Evolutionary conservation across 2,888 invertebrate species (phyloP).

Genomic region (Sarcophaga carnaria): DNA sequence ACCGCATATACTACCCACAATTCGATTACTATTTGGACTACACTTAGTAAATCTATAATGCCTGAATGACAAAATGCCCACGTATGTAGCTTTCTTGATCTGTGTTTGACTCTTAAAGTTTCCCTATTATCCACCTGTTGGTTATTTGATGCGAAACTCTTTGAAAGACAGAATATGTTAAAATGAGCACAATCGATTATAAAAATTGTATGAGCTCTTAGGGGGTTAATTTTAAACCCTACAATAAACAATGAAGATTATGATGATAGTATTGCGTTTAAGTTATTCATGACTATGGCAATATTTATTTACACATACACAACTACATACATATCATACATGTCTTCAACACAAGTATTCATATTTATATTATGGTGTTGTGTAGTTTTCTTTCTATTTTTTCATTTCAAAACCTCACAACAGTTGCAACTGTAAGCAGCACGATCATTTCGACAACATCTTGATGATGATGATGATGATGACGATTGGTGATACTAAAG

Average conservation of each 20-base stretch:
- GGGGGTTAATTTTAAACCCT: too few species aligned
- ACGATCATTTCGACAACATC: constrained; percentile 22
- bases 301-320: constrained; percentile 11
- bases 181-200: too few species aligned
- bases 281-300: constrained; percentile 48
- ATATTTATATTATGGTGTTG: constrained; percentile 10
- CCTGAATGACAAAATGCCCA: too few species aligned
- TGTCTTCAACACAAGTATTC: background rate
- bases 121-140: too few species aligned
- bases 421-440: constrained; percentile 29
- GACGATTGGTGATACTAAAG: background rate
- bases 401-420: background rate
- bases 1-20: too few species aligned
- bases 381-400: background rate
- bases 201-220: background rate
- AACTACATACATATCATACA: background rate
- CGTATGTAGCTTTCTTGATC: too few species aligned
- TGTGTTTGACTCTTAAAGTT: too few species aligned
- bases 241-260: background rate
- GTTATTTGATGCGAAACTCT: too few species aligned
- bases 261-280: constrained; percentile 20
- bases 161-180: too few species aligned
- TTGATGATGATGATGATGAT: constrained; percentile 24
- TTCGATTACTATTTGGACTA: too few species aligned
- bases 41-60: too few species aligned